These are phyloP conservation scores for Spea hammondii DNA, from an alignment of 2,797 vertebrate genomes.

Conservation along the genomic window DNA sequence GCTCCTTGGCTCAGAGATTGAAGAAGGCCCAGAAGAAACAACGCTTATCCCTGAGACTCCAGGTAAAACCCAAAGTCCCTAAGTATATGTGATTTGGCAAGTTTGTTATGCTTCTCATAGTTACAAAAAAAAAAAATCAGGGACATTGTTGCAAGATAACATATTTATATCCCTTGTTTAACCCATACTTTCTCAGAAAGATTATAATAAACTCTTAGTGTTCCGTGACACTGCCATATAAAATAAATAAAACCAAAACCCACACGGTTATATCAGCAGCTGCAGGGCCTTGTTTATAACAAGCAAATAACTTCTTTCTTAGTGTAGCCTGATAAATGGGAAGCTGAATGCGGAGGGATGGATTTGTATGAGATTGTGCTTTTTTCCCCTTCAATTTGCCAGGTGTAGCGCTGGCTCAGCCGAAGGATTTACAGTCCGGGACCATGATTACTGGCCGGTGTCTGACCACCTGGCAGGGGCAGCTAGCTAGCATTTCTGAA, in stretches of 20 bases:
- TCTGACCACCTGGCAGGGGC: slow-evolving; percentile 47
- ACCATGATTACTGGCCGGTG: slow-evolving; percentile 48
- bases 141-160: too few relatives aligned
- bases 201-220: too few relatives aligned
- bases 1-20: too few relatives aligned
- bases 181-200: too few relatives aligned
- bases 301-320: slow-evolving; percentile 56
- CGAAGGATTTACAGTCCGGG: slow-evolving; percentile 53
- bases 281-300: slow-evolving; percentile 54
- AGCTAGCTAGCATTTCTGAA: slow-evolving; percentile 38
- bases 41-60: too few relatives aligned
- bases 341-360: slow-evolving; percentile 51
- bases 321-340: slow-evolving; percentile 54
- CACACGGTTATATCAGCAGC: slow-evolving; percentile 30
- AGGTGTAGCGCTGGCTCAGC: slow-evolving; percentile 53
- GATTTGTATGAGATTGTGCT: slow-evolving; percentile 52
- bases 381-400: slow-evolving; percentile 51
- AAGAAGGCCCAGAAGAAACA: too few relatives aligned
- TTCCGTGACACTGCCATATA: background rate
- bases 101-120: too few relatives aligned
- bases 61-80: too few relatives aligned
- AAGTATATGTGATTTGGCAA: too few relatives aligned
- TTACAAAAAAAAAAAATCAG: too few relatives aligned
- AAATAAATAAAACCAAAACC: background rate
- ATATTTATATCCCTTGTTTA: too few relatives aligned